A percentile compares a stretch with the other conserved stretches of the same genome.
Evolutionary conservation across 2,113 vertebrate genomes (phyloP).

Genomic region (Indicator maculatus): DNA sequence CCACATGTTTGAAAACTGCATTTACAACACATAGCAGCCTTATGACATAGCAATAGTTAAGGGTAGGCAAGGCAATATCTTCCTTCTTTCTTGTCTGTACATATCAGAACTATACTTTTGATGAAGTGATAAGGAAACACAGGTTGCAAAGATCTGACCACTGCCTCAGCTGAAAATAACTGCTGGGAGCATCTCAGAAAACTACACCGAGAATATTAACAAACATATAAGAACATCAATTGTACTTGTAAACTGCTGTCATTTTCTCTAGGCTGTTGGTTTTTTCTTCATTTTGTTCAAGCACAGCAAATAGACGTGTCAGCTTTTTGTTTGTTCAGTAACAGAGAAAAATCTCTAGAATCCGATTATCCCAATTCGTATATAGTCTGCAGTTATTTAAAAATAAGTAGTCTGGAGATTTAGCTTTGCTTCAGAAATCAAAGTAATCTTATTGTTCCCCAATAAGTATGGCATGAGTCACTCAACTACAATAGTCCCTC

Average conservation of each 20-base stretch:
- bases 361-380: slow-evolving; percentile 53
- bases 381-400: slow-evolving; percentile 51
- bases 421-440: slow-evolving; percentile 65
- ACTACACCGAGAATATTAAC: not conserved
- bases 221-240: not conserved
- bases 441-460: slow-evolving; percentile 42
- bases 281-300: slow-evolving; percentile 23
- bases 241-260: not conserved
- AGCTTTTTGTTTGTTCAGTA: slow-evolving; percentile 39
- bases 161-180: not conserved
- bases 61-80: not conserved
- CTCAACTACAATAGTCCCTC: slow-evolving; percentile 38
- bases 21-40: not conserved
- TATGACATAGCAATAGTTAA: not conserved
- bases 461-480: slow-evolving; percentile 54
- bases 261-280: not conserved
- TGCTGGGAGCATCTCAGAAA: not conserved
- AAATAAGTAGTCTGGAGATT: slow-evolving; percentile 66
- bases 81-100: not conserved
- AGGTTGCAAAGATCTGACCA: not conserved
- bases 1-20: not conserved
- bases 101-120: not conserved
- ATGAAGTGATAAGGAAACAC: not conserved
- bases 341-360: slow-evolving; percentile 46
- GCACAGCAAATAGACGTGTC: slow-evolving; percentile 25